Conservation (phyloP, 53 echinoderm and acorn worm species). For the Holothuria leucospilota region DNA sequence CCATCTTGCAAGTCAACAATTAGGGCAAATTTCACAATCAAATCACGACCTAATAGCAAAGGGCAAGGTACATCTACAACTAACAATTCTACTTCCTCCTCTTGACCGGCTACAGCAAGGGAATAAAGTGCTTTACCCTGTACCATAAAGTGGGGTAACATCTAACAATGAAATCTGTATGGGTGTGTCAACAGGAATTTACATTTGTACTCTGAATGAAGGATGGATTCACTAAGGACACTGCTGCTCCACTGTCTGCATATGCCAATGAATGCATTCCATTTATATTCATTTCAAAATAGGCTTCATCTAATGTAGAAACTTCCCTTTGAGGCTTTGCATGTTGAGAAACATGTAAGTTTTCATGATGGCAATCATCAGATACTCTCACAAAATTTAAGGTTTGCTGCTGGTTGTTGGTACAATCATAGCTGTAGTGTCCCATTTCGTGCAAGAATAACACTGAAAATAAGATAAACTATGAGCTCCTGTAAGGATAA, state of each 20-base stretch:
- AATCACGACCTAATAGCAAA: background rate
- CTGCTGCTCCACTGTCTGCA: slow-evolving; percentile 18
- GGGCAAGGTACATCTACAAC: slow-evolving; percentile 12
- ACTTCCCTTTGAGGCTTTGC: no score
- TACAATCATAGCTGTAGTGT: slow-evolving; percentile 8
- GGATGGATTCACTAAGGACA: background rate
- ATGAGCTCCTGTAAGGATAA: no score
- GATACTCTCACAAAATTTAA: background rate
- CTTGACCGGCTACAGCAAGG: background rate
- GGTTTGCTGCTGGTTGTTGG: slow-evolving; percentile 5
- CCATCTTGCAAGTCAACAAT: background rate
- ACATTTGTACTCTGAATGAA: background rate
- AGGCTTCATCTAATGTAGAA: background rate
- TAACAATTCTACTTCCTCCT: background rate
- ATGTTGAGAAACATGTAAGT: background rate
- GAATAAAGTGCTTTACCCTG: background rate
- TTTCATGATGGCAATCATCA: background rate
- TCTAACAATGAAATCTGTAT: slow-evolving; percentile 13
- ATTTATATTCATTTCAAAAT: background rate
- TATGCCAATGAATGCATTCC: background rate
- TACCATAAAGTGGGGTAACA: background rate
- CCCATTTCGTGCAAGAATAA: slow-evolving; percentile 4
- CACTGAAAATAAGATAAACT: background rate
- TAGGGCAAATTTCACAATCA: background rate
- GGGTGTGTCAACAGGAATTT: background rate